These are phyloP conservation scores for Tigriopus californicus DNA, from an alignment of 2,888 invertebrate species.

Conservation along the genomic window DNA sequence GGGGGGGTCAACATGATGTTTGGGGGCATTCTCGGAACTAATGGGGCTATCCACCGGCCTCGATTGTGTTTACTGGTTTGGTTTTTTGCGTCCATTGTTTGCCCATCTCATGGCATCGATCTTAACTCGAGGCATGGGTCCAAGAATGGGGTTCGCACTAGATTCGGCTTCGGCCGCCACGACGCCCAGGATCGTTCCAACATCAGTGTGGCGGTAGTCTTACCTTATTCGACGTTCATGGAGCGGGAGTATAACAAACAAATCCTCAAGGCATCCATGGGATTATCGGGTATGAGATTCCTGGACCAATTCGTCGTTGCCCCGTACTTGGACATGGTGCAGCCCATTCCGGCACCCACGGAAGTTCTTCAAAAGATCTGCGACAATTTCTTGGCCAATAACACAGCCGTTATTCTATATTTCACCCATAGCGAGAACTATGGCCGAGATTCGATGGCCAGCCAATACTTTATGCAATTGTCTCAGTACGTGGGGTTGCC, in stretches of 20 bases:
- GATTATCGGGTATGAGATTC: background rate
- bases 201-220: background rate
- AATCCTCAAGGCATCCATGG: background rate
- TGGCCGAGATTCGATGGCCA: slow-evolving; percentile 76
- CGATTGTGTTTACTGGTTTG: too few species aligned
- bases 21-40: too few species aligned
- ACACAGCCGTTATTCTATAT: slow-evolving; percentile 59
- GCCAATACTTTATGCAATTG: slow-evolving; percentile 79
- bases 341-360: slow-evolving; percentile 28
- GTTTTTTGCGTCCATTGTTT: too few species aligned
- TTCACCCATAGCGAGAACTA: slow-evolving; percentile 90
- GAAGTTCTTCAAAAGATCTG: slow-evolving; percentile 72
- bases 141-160: background rate
- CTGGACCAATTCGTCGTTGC: background rate
- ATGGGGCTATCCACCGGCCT: too few species aligned
- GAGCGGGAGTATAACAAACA: background rate
- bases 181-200: background rate
- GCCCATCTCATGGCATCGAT: background rate
- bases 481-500: slow-evolving; percentile 87
- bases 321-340: background rate
- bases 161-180: background rate
- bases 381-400: slow-evolving; percentile 67
- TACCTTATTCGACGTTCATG: background rate
- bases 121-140: background rate
- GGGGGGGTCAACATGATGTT: too few species aligned